A percentile compares a stretch with the other conserved stretches of the same genome.
These are phyloP conservation scores for Meganola albula DNA, from an alignment of 2,888 invertebrate species.

Conservation along the genomic window DNA sequence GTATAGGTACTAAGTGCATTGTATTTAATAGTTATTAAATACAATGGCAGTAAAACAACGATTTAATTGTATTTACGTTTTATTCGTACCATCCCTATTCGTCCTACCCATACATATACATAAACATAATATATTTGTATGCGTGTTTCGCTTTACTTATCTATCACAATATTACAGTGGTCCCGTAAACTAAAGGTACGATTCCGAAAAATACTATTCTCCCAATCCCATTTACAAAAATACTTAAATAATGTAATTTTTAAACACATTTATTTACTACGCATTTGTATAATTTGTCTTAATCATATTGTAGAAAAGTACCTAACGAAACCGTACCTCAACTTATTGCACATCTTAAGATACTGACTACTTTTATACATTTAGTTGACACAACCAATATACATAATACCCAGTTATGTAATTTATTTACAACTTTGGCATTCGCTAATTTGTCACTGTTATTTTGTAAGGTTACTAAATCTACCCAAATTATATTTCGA, in stretches of 20 bases:
- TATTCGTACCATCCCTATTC: constrained; percentile 34
- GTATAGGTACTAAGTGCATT: too few species aligned
- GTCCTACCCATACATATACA: constrained; percentile 8
- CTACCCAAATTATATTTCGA: too few species aligned
- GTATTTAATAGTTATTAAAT: background rate
- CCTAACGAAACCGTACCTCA: constrained; percentile 1
- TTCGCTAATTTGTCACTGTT: constrained; percentile 44
- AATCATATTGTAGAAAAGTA: background rate
- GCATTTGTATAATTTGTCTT: background rate
- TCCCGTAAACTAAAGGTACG: constrained; percentile 15
- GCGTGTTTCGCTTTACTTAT: constrained; percentile 25
- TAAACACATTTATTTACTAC: background rate
- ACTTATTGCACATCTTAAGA: constrained; percentile 33
- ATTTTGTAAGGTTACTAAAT: constrained; percentile 15
- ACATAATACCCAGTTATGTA: constrained; percentile 33
- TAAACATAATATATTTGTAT: constrained; percentile 22
- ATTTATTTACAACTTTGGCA: constrained; percentile 68
- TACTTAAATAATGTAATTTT: background rate
- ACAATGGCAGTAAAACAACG: background rate
- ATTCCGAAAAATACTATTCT: background rate
- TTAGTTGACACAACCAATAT: constrained; percentile 46
- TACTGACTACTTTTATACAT: constrained; percentile 23
- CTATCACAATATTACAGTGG: constrained; percentile 42
- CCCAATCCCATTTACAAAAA: background rate
- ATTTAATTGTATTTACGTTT: constrained; percentile 25